Conservation (phyloP, 1,140 invertebrate genomes). For the Brachionus asplanchnoidis region DNA sequence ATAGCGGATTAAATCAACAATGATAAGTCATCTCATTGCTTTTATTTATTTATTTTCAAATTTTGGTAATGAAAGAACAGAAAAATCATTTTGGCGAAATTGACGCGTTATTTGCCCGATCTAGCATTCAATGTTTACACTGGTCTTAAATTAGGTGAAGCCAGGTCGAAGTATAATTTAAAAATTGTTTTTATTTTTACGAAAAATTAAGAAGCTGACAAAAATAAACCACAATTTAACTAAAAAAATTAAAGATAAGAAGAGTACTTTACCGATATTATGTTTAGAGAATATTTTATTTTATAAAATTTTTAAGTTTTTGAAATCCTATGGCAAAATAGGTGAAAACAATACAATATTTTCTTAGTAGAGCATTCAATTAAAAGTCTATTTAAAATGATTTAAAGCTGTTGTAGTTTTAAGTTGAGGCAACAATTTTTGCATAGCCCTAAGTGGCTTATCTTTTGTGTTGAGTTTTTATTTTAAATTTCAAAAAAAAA, state of each 20-base stretch:
- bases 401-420: neutral
- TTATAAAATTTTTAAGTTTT: neutral
- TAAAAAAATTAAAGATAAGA: neutral
- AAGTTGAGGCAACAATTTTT: slow-evolving; percentile 3
- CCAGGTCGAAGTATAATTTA: neutral
- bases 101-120: neutral
- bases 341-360: neutral
- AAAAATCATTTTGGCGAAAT: neutral
- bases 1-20: neutral
- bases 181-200: neutral
- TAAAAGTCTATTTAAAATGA: slow-evolving; percentile 23
- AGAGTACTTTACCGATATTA: neutral
- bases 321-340: neutral
- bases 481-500: neutral
- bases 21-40: neutral
- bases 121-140: neutral
- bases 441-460: slow-evolving; percentile 16
- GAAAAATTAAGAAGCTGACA: slow-evolving; percentile 1
- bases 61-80: neutral
- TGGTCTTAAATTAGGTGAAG: neutral
- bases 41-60: neutral
- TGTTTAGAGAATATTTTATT: neutral
- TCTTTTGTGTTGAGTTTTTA: slow-evolving; percentile 18
- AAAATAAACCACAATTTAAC: neutral
- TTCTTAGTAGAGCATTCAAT: neutral